phyloP scores from a whole-genome alignment of 2,888 invertebrate species.

The Junonia oenone region DNA sequence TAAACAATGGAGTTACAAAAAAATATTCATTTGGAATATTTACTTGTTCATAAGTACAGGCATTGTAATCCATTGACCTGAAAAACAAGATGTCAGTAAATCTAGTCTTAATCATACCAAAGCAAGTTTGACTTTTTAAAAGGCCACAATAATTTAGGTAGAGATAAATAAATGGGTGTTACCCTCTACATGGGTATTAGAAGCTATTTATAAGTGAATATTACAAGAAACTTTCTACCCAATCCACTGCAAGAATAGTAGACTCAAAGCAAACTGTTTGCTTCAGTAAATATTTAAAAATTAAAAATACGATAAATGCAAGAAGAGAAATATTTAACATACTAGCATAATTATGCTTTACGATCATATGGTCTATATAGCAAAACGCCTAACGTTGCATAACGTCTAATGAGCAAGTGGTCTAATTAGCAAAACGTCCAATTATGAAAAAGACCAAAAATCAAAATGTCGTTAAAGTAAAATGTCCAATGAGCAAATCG shows the following conservation, averaged over 20 bases:
- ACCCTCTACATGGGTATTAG: conserved; percentile 57
- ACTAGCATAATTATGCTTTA: too few species aligned
- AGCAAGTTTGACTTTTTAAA: conserved; percentile 69
- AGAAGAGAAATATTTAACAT: conserved; percentile 32
- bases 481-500: too few species aligned
- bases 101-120: conserved; percentile 68
- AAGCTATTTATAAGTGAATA: conserved; percentile 54
- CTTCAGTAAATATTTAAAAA: conserved; percentile 18
- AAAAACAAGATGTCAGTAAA: conserved; percentile 54
- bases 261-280: conserved; percentile 16
- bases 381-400: too few species aligned
- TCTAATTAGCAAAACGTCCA: too few species aligned
- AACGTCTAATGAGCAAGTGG: too few species aligned
- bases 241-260: conserved; percentile 49
- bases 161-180: conserved; percentile 66
- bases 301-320: conserved; percentile 48
- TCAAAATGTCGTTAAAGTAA: too few species aligned
- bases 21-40: conserved; percentile 19
- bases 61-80: conserved; percentile 47
- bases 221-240: conserved; percentile 52
- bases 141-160: conserved; percentile 77
- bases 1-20: conserved; percentile 39
- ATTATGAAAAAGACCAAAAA: too few species aligned
- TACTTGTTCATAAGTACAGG: conserved; percentile 46
- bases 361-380: too few species aligned